These are phyloP conservation scores for Scomberomorus guttatus DNA, from an alignment of 2,797 vertebrate species.

Conservation along the genomic window DNA sequence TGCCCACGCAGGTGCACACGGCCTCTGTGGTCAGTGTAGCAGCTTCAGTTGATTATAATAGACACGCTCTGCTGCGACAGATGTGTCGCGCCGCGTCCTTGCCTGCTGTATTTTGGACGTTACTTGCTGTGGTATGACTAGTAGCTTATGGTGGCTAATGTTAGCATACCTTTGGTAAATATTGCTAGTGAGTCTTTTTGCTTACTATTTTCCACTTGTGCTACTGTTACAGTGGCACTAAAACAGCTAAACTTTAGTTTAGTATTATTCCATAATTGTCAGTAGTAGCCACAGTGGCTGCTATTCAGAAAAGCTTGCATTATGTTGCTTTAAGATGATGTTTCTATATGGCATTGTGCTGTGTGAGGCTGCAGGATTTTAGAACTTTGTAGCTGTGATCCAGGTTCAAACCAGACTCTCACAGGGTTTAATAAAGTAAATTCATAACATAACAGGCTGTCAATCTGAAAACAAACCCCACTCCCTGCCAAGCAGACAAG, in stretches of 20 bases:
- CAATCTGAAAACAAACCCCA: neutral
- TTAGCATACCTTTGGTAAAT: neutral
- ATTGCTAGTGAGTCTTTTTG: too few relatives aligned
- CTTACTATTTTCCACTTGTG: neutral
- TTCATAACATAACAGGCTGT: neutral
- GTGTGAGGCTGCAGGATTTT: neutral
- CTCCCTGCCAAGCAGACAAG: neutral
- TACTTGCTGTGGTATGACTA: too few relatives aligned
- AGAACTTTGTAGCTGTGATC: neutral
- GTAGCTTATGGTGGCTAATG: too few relatives aligned
- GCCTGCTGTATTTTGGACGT: too few relatives aligned
- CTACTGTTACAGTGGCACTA: neutral
- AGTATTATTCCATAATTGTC: neutral
- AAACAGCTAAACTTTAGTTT: neutral
- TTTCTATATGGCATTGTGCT: neutral
- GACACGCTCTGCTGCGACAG: too few relatives aligned
- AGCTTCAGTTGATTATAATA: too few relatives aligned
- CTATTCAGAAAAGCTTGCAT: neutral
- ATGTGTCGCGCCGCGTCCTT: too few relatives aligned
- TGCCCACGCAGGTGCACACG: too few relatives aligned
- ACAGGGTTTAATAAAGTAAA: neutral
- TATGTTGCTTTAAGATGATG: neutral
- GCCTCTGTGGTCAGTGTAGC: too few relatives aligned
- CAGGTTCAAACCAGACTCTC: neutral
- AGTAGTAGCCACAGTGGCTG: neutral